Percentiles rank a stretch among this genome's conserved stretches.
These are phyloP conservation scores for Epinephelus awoara DNA, from an alignment of 2,797 vertebrate genomes.

Conservation along the genomic window DNA sequence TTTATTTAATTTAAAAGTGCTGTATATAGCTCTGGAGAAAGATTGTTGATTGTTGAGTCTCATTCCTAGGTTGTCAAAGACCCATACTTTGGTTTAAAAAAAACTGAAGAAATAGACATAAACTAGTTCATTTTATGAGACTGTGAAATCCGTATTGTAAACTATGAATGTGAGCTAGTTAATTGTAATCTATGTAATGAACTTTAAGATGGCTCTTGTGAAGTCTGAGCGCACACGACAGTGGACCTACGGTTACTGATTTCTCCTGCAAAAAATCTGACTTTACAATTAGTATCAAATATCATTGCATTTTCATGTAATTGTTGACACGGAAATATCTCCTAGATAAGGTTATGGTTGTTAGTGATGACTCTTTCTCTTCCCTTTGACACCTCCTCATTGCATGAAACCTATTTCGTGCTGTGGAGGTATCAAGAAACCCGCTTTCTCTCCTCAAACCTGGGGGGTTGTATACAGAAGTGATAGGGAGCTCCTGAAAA, in stretches of 20 bases:
- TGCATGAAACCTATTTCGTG: slow-evolving; percentile 53
- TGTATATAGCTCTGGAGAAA: too few species aligned
- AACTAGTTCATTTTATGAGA: too few species aligned
- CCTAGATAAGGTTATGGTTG: neutral
- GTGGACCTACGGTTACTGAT: neutral
- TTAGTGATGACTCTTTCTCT: slow-evolving; percentile 16
- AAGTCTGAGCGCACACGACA: too few species aligned
- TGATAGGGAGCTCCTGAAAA: slow-evolving; percentile 75
- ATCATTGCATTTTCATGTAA: neutral
- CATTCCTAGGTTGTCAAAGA: too few species aligned
- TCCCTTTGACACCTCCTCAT: slow-evolving; percentile 11
- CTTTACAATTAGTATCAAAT: slow-evolving; percentile 7
- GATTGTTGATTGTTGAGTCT: too few species aligned
- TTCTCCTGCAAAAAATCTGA: slow-evolving; percentile 8
- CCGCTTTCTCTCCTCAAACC: slow-evolving; percentile 45
- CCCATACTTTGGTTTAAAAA: too few species aligned
- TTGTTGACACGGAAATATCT: slow-evolving; percentile 3
- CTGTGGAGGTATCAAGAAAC: slow-evolving; percentile 35
- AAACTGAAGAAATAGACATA: too few species aligned
- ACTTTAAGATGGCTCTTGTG: too few species aligned
- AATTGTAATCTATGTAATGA: too few species aligned
- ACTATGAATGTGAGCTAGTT: too few species aligned
- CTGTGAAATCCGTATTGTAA: too few species aligned
- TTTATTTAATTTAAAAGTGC: too few species aligned
- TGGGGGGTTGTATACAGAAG: slow-evolving; percentile 70